phyloP scores from a whole-genome alignment of 2,113 vertebrate species.

The Phocoena phocoena region DNA sequence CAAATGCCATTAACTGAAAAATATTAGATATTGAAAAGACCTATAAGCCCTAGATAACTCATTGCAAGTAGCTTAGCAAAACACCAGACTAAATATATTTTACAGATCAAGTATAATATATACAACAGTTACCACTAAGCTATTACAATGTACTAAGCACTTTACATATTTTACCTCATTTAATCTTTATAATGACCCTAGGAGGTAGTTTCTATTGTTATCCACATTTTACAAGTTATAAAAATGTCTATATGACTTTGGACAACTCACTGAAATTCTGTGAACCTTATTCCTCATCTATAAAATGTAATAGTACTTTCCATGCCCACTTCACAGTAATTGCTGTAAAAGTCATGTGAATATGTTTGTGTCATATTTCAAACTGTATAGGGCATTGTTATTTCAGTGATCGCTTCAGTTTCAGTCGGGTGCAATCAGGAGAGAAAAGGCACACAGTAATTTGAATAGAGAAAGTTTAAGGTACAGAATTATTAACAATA shows the following conservation, averaged over 20 bases:
- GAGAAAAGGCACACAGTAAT: conserved; percentile 11
- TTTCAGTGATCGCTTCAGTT: background rate
- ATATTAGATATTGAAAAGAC: background rate
- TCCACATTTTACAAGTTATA: background rate
- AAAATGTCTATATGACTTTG: conserved; percentile 45
- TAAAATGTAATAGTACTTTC: conserved; percentile 8
- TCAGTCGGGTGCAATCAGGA: background rate
- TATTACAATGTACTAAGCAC: background rate
- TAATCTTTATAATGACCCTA: conserved; percentile 27
- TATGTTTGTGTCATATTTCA: conserved; percentile 31
- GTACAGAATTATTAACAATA: background rate
- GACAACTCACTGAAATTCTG: background rate
- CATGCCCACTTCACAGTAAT: conserved; percentile 20
- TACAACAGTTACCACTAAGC: conserved; percentile 29
- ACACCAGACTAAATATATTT: background rate
- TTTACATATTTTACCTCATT: background rate
- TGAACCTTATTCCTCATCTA: background rate
- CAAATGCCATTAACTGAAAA: conserved; percentile 10
- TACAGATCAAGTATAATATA: background rate
- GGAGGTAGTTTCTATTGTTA: background rate
- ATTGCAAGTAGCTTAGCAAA: conserved; percentile 25
- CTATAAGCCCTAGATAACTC: background rate
- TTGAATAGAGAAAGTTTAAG: conserved; percentile 5
- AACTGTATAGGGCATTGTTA: background rate
- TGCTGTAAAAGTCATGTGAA: conserved; percentile 33